Evolutionary conservation across 2,888 invertebrate genomes (phyloP).

Genomic region (Hyles lineata): DNA sequence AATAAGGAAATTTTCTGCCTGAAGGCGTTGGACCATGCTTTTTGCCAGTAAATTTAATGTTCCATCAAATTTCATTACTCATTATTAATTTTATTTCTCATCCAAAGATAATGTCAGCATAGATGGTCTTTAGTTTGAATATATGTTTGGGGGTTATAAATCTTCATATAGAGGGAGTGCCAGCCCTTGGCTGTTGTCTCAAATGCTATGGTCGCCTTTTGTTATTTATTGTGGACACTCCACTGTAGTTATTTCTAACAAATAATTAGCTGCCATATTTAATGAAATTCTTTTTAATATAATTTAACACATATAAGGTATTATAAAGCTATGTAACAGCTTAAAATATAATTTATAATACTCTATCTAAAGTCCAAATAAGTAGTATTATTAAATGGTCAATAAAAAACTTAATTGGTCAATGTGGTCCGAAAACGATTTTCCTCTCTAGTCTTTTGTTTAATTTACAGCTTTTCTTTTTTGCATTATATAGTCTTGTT

Average conservation of each 20-base stretch:
- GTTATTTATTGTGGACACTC: conserved; percentile 46
- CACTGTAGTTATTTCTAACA: conserved; percentile 52
- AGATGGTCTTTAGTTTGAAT: conserved; percentile 10
- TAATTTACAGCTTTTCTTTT: conserved; percentile 23
- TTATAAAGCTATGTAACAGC: conserved; percentile 53
- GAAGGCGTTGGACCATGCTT: conserved; percentile 29
- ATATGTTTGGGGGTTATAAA: conserved; percentile 24
- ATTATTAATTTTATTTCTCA: conserved; percentile 29
- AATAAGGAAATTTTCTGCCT: conserved; percentile 25
- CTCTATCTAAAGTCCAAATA: conserved; percentile 11
- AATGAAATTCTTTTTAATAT: conserved; percentile 55
- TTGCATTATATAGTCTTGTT: conserved; percentile 10
- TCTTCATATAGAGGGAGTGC: conserved; percentile 4
- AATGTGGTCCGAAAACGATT: conserved; percentile 16
- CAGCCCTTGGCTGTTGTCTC: conserved; percentile 7
- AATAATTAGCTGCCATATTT: conserved; percentile 73
- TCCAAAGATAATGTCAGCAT: conserved; percentile 32
- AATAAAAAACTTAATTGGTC: conserved; percentile 10
- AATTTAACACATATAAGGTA: conserved; percentile 47
- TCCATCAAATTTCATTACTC: conserved; percentile 22
- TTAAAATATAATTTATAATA: conserved; percentile 52
- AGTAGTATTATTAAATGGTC: conserved; percentile 24
- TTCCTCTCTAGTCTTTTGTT: conserved; percentile 28
- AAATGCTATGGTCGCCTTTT: conserved; percentile 33
- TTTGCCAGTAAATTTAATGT: conserved; percentile 22